Evolutionary conservation across 2,888 invertebrate genomes (phyloP).

Genomic region (Uloborus plumipes): DNA sequence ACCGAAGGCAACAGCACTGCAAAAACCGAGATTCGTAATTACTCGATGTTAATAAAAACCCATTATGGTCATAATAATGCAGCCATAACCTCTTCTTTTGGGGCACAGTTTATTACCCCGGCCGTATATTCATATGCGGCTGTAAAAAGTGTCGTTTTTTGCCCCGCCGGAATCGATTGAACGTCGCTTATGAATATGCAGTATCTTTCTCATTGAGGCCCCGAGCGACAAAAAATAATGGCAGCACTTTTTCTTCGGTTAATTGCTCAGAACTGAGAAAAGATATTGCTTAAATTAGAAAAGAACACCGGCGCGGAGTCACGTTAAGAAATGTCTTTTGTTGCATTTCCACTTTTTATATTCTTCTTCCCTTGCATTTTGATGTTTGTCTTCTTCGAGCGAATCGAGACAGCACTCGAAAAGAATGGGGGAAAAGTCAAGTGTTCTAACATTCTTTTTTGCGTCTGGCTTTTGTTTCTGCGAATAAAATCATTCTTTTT

Average conservation of each 20-base stretch:
- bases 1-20: slow-evolving; percentile 24
- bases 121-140: background rate
- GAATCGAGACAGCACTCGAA: too few species aligned
- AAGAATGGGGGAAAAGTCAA: too few species aligned
- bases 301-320: slow-evolving; percentile 22
- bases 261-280: slow-evolving; percentile 45
- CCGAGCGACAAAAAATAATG: slow-evolving; percentile 31
- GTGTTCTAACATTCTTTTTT: too few species aligned
- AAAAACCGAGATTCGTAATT: slow-evolving; percentile 56
- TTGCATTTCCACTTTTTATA: too few species aligned
- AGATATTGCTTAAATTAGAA: slow-evolving; percentile 19
- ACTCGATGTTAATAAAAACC: slow-evolving; percentile 53
- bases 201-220: slow-evolving; percentile 39
- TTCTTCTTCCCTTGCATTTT: too few species aligned
- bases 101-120: slow-evolving; percentile 43
- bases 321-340: slow-evolving; percentile 16
- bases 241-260: slow-evolving; percentile 42
- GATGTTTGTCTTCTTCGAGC: too few species aligned
- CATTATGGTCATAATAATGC: slow-evolving; percentile 54
- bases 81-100: slow-evolving; percentile 53
- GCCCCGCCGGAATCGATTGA: background rate
- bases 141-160: background rate
- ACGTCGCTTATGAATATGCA: slow-evolving; percentile 58
- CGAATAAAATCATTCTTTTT: too few species aligned
- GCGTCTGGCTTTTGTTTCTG: too few species aligned